Percentiles rank a stretch among this genome's conserved stretches.
These are phyloP conservation scores for Clostera curtula DNA, from an alignment of 2,888 invertebrate genomes.

Conservation along the genomic window DNA sequence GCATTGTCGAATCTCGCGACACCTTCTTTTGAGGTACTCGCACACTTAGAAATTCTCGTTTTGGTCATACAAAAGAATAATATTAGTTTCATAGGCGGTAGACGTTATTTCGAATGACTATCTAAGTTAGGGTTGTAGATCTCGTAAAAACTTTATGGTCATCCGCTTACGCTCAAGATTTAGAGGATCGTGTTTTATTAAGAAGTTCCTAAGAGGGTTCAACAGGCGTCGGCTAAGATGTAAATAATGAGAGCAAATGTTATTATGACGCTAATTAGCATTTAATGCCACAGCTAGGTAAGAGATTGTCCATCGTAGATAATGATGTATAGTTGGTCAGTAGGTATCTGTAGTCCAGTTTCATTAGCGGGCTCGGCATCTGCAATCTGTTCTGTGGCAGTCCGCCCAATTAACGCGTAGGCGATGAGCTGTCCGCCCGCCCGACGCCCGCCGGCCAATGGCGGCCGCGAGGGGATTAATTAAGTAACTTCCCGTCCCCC, in stretches of 20 bases:
- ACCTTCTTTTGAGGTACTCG: neutral
- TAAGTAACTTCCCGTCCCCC: conserved; percentile 69
- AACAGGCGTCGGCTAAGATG: neutral
- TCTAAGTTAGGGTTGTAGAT: conserved; percentile 2
- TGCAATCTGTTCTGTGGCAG: conserved; percentile 52
- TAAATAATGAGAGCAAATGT: neutral
- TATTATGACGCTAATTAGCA: neutral
- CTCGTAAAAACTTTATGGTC: conserved; percentile 2
- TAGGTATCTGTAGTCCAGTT: conserved; percentile 40
- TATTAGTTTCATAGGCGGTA: neutral
- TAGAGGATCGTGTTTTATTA: conserved; percentile 1
- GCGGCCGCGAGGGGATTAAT: conserved; percentile 72
- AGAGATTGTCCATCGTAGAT: conserved; percentile 5
- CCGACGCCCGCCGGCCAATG: conserved; percentile 63
- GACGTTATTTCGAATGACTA: conserved; percentile 1
- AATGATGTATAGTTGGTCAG: conserved; percentile 12
- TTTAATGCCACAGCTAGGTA: conserved; percentile 5
- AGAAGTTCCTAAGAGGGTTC: neutral
- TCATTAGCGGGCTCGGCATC: conserved; percentile 55
- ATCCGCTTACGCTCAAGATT: neutral
- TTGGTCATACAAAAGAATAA: too few species aligned
- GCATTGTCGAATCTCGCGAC: conserved; percentile 31
- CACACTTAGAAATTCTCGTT: conserved; percentile 1
- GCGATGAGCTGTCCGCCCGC: conserved; percentile 63
- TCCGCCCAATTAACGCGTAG: conserved; percentile 73